These are phyloP conservation scores for Pipistrellus pygmaeus DNA, from an alignment of 2,797 vertebrate genomes.

Conservation along the genomic window DNA sequence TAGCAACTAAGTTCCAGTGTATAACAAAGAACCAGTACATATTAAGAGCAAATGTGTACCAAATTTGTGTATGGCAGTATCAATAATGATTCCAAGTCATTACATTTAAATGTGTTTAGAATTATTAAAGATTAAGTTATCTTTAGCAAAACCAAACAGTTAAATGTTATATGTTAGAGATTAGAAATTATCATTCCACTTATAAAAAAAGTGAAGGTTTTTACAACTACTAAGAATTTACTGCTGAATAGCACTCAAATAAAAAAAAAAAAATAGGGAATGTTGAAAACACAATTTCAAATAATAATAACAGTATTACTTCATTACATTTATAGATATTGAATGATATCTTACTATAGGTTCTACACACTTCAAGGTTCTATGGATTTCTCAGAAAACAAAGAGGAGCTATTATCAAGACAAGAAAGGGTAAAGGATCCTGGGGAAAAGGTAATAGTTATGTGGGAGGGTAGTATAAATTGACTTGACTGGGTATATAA, in stretches of 20 bases:
- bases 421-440: neutral
- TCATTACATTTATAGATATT: neutral
- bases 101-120: neutral
- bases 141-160: neutral
- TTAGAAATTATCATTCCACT: neutral
- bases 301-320: neutral
- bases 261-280: neutral
- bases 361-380: neutral
- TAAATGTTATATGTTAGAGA: neutral
- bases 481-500: neutral
- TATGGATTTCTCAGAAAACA: neutral
- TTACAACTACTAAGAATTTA: neutral
- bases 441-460: neutral
- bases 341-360: neutral
- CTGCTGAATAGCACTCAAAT: neutral
- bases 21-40: neutral
- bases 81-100: neutral
- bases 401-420: neutral
- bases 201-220: neutral
- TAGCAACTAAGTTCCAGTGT: neutral
- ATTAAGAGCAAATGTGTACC: neutral
- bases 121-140: neutral
- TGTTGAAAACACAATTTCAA: neutral
- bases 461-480: accelerated
- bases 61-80: neutral